These are phyloP conservation scores for Zeuzera pyrina DNA, from an alignment of 2,888 invertebrate species.

Conservation along the genomic window DNA sequence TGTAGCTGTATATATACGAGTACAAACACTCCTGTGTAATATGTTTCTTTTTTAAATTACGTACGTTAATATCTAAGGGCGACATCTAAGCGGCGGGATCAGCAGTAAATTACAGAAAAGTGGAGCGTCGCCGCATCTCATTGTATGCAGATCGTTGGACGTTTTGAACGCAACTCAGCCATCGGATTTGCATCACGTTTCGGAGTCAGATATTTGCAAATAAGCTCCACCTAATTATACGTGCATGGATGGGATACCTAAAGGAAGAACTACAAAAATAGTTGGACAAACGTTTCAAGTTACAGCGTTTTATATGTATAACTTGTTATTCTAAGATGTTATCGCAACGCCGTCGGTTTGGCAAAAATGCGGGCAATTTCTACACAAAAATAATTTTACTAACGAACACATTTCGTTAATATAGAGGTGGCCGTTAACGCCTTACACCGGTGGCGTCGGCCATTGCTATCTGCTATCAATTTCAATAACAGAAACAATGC, in stretches of 20 bases:
- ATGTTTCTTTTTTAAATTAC: slow-evolving; percentile 65
- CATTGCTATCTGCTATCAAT: slow-evolving; percentile 23
- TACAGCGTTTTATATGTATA: no score
- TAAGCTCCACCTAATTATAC: slow-evolving; percentile 25
- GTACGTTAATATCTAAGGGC: slow-evolving; percentile 50
- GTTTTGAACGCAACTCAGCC: slow-evolving; percentile 29
- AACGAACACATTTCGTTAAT: not conserved
- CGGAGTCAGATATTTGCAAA: slow-evolving; percentile 48
- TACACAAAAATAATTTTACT: not conserved
- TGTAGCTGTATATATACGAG: no score
- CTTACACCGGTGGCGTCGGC: not conserved
- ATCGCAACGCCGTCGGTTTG: not conserved
- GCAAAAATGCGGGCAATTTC: not conserved
- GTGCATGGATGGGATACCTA: slow-evolving; percentile 6
- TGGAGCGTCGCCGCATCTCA: slow-evolving; percentile 48
- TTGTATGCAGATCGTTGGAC: slow-evolving; percentile 62
- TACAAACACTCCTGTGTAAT: no score
- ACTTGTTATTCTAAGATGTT: not conserved
- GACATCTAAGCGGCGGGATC: slow-evolving; percentile 54
- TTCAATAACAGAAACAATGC: slow-evolving; percentile 67
- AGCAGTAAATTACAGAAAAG: slow-evolving; percentile 62
- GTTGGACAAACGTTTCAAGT: no score
- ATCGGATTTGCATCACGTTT: slow-evolving; percentile 57
- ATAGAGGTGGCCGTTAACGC: not conserved
- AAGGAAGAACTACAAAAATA: slow-evolving; percentile 3